These are phyloP conservation scores for Hypanus sabinus DNA, from an alignment of 2,113 vertebrate species.

Conservation along the genomic window DNA sequence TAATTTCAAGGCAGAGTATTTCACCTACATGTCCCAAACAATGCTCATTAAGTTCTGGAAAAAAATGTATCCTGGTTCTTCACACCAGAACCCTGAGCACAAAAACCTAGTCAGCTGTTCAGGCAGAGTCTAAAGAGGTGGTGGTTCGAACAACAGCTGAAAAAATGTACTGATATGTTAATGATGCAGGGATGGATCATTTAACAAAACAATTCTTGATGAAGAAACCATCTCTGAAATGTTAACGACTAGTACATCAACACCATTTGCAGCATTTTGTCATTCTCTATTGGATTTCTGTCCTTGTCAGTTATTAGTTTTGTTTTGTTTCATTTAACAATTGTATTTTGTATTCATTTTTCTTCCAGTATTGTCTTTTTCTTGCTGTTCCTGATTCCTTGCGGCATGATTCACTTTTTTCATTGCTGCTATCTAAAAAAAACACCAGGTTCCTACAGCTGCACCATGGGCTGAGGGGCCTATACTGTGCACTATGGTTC, in stretches of 20 bases:
- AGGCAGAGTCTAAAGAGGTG: neutral
- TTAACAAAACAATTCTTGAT: neutral
- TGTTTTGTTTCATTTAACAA: neutral
- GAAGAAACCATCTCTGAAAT: neutral
- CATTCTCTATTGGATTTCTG: neutral
- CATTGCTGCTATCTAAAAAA: neutral
- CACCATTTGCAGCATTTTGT: neutral
- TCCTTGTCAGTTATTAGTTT: neutral
- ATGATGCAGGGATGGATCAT: neutral
- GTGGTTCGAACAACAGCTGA: neutral
- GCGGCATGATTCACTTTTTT: neutral
- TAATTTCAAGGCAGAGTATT: neutral
- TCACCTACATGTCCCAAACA: neutral
- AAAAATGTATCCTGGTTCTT: neutral
- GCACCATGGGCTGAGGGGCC: no score
- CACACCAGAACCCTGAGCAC: neutral
- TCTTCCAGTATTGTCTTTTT: neutral
- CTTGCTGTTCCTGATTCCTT: neutral
- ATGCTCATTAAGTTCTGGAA: neutral
- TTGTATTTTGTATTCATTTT: neutral
- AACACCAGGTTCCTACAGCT: neutral
- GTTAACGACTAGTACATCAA: neutral
- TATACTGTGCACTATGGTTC: no score
- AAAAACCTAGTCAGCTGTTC: neutral
- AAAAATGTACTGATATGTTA: neutral